A percentile compares a stretch with the other conserved stretches of the same genome.
These are phyloP conservation scores for Pteria penguin DNA, from an alignment of 2,888 invertebrate genomes.

Conservation along the genomic window DNA sequence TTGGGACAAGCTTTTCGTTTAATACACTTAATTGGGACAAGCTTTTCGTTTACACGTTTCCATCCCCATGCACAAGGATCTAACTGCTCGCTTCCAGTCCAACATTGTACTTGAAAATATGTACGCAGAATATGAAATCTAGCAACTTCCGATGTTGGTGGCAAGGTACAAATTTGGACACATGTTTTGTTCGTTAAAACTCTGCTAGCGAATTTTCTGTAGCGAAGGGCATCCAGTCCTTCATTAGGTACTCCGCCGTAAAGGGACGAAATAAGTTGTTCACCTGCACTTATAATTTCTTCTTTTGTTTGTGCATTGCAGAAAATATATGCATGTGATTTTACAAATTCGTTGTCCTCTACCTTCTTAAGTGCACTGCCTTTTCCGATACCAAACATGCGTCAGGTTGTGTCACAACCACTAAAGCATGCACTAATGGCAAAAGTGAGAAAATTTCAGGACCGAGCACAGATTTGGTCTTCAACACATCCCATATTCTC, in stretches of 20 bases:
- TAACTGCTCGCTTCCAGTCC: constrained; percentile 18
- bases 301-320: constrained; percentile 3
- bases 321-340: constrained; percentile 1
- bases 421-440: constrained; percentile 54
- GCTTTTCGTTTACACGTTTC: neutral
- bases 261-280: constrained; percentile 24
- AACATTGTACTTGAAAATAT: constrained; percentile 45
- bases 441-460: constrained; percentile 21
- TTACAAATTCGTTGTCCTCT: constrained; percentile 26
- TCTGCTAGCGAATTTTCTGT: constrained; percentile 36
- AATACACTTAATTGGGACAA: neutral
- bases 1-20: no score
- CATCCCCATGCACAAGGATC: constrained; percentile 2
- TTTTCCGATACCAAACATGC: constrained; percentile 53
- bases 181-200: constrained; percentile 28
- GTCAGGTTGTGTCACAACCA: constrained; percentile 55
- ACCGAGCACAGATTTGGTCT: constrained; percentile 32
- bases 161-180: constrained; percentile 51
- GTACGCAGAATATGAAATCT: constrained; percentile 46
- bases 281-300: constrained; percentile 36
- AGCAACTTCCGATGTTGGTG: constrained; percentile 55
- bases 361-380: constrained; percentile 41
- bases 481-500: constrained; percentile 50
- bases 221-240: constrained; percentile 9
- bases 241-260: constrained; percentile 9